Conservation (phyloP, 2,888 invertebrate species). For the Stenichneumon culpator region DNA sequence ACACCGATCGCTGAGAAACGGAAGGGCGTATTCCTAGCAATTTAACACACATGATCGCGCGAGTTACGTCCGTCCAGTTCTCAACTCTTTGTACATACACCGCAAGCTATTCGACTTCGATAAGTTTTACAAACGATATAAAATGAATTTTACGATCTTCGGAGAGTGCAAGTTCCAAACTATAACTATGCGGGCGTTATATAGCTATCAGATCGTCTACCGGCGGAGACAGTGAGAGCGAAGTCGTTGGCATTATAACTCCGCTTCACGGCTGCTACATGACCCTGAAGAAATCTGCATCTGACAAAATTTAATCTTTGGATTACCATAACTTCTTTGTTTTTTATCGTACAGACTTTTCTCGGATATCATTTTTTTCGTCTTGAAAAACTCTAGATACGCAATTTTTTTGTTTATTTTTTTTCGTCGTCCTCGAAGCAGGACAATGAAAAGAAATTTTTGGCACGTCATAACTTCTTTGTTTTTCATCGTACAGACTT, state of each 20-base stretch:
- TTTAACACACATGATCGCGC: neutral
- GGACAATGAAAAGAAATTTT: too few species aligned
- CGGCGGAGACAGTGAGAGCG: conserved; percentile 34
- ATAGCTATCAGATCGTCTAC: conserved; percentile 56
- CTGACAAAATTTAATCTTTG: too few species aligned
- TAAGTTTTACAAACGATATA: conserved; percentile 60
- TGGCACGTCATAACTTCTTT: too few species aligned
- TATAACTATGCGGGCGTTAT: conserved; percentile 32
- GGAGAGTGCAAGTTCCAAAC: conserved; percentile 35
- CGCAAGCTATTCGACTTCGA: conserved; percentile 42
- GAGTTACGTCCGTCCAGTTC: neutral
- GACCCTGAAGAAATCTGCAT: too few species aligned
- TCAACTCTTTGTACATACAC: neutral
- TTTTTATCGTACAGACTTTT: too few species aligned
- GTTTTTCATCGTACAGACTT: too few species aligned
- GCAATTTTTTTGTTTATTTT: too few species aligned
- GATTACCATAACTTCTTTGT: too few species aligned
- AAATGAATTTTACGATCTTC: conserved; percentile 57
- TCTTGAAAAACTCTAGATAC: too few species aligned
- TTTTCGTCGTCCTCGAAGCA: too few species aligned
- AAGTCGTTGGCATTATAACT: conserved; percentile 57
- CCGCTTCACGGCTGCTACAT: conserved; percentile 39
- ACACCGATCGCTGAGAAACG: neutral
- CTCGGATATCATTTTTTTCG: too few species aligned
- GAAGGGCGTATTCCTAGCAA: neutral